Base-by-base conservation (phyloP, 2,797 vertebrate genomes). In the Tangara arthus region DNA sequence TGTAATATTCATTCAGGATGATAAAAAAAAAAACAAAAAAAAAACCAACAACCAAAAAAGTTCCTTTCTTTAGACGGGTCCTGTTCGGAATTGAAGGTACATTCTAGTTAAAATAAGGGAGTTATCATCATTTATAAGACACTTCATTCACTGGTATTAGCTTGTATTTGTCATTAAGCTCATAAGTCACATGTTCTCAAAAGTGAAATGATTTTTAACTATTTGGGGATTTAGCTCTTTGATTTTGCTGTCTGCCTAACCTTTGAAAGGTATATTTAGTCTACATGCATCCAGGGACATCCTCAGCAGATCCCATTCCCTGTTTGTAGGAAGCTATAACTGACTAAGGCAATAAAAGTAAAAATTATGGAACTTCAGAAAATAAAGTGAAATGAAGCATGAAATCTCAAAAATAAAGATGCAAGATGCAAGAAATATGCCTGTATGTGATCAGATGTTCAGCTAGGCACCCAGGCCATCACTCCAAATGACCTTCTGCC, bases 371-470 rank as follows among this genome's bases (percentile, higher is more conserved):
- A 89, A 82, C 27, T 73, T 68, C 37, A 9, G 37, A 89, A 93
- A 95, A 82, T 12, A n/a, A 76, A 78, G 34, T 57, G 7, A 94
- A 90, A 83, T 44, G 34, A 71, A 76, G 26, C 12, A 28, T 19
- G 12, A 72, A 30, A 59, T 68, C 47, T 53, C 44, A 72, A 78
- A 90, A 88, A 23, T 55, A n/a, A n/a, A n/a, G n/a, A n/a, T n/a
- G n/a, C n/a, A 69, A 92, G 80, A 82, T 53, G n/a, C 17, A 90
- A 78, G 26, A 42, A 91, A 68, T 71, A 70, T 26, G 41, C 34
- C 77, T 80, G 27, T 34, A 64, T 77, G 50, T 44, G 28, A 97
- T 95, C 87, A 87, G 60, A 94, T 64, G 49, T 82, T 93, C 81
- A 94, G 32, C 50, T 32, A 82, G 49, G 61, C 73, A 81, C 30